A percentile compares a stretch with the other conserved stretches of the same genome.
Evolutionary conservation across 1,140 invertebrate genomes (phyloP).

Genomic region (Brachionus calyciflorus): DNA sequence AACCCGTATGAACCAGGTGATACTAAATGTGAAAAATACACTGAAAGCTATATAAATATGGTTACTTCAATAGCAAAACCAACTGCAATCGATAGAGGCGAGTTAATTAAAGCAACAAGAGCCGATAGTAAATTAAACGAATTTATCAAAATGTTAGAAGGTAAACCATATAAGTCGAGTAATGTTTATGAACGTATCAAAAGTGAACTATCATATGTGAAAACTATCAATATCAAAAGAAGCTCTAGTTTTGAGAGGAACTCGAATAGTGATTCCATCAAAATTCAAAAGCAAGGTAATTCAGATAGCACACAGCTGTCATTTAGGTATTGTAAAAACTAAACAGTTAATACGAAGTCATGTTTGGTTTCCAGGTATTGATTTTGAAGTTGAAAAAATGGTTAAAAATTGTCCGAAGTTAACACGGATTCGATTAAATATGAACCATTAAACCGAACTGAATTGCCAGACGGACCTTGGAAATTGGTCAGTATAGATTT

Average conservation of each 20-base stretch:
- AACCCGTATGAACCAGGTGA: no score
- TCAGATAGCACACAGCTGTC: constrained; percentile 47
- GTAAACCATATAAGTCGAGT: not conserved
- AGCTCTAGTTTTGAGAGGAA: constrained; percentile 41
- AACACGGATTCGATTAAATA: constrained; percentile 48
- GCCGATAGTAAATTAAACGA: not conserved
- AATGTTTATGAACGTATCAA: not conserved
- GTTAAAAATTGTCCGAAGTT: constrained; percentile 47
- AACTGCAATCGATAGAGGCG: no score
- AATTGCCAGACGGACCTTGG: constrained; percentile 49
- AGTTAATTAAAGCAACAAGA: not conserved
- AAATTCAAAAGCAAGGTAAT: constrained; percentile 46
- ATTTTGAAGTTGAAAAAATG: constrained; percentile 47
- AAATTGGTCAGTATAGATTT: constrained; percentile 51
- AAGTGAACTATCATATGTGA: no score
- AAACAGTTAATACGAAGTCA: constrained; percentile 49
- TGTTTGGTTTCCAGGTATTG: constrained; percentile 49
- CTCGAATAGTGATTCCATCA: constrained; percentile 48
- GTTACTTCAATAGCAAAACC: no score
- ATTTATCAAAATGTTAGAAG: no score
- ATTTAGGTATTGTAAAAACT: constrained; percentile 49
- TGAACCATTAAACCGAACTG: constrained; percentile 50
- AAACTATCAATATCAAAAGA: not conserved
- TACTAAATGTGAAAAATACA: no score
- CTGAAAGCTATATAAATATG: no score